Conservation (phyloP, 2,113 vertebrate species). For the Catharus minimus region DNA sequence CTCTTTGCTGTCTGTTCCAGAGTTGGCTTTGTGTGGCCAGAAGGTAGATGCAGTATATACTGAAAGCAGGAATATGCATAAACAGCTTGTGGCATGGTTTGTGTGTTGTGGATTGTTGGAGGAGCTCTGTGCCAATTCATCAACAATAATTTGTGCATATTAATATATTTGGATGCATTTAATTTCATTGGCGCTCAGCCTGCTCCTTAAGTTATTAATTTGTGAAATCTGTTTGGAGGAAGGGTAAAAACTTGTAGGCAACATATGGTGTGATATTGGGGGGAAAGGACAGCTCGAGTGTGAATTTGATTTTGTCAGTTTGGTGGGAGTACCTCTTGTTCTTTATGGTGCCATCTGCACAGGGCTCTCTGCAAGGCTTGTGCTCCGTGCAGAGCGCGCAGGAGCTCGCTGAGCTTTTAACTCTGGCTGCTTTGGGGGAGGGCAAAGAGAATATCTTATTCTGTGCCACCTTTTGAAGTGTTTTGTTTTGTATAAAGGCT, state of each 20-base stretch:
- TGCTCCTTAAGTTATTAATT: slow-evolving; percentile 55
- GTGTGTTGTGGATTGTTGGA: slow-evolving; percentile 49
- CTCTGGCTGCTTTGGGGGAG: slow-evolving; percentile 40
- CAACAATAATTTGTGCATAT: slow-evolving; percentile 52
- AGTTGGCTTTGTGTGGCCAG: slow-evolving; percentile 34
- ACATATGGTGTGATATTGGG: slow-evolving; percentile 69
- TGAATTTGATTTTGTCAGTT: slow-evolving; percentile 64
- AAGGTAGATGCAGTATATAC: slow-evolving; percentile 41
- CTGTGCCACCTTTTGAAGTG: slow-evolving; percentile 1
- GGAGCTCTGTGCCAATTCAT: slow-evolving; percentile 33
- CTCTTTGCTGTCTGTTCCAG: not conserved
- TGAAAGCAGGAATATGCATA: not conserved
- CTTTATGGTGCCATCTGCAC: slow-evolving; percentile 63
- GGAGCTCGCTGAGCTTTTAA: slow-evolving; percentile 21
- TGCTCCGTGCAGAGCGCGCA: slow-evolving; percentile 3
- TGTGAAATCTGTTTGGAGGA: slow-evolving; percentile 61
- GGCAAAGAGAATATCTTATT: slow-evolving; percentile 44
- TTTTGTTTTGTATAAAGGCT: not conserved
- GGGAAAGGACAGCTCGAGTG: slow-evolving; percentile 56
- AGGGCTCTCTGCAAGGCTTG: slow-evolving; percentile 39
- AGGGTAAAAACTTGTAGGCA: slow-evolving; percentile 55
- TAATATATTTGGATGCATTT: slow-evolving; percentile 52
- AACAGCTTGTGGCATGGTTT: slow-evolving; percentile 55
- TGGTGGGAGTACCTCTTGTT: slow-evolving; percentile 68
- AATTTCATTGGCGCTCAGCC: slow-evolving; percentile 6